Conservation (phyloP, 2,888 invertebrate species). For the Phasia obesa region DNA sequence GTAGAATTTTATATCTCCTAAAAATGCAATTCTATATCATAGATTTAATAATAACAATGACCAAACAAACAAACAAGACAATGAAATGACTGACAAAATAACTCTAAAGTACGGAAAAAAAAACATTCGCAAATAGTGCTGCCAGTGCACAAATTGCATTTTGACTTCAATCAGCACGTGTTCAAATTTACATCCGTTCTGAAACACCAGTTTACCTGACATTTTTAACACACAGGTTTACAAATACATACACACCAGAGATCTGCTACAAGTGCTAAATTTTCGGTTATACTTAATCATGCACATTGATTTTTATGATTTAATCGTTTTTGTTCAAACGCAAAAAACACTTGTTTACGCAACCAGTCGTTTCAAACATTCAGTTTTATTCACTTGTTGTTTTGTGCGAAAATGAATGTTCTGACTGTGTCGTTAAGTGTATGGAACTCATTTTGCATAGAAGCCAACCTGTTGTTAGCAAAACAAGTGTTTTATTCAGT, state of each 20-base stretch:
- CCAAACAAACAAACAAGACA: slow-evolving; percentile 25
- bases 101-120: slow-evolving; percentile 41
- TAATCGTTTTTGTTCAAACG: no score
- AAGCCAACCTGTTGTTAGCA: no score
- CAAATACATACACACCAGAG: neutral
- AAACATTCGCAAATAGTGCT: slow-evolving; percentile 52
- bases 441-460: no score
- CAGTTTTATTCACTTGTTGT: no score
- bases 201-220: slow-evolving; percentile 40
- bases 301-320: no score
- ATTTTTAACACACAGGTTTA: neutral
- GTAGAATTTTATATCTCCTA: slow-evolving; percentile 14
- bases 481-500: no score
- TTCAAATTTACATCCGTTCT: slow-evolving; percentile 57
- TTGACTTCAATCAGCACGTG: slow-evolving; percentile 53
- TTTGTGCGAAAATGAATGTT: no score
- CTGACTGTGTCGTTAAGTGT: no score
- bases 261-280: no score
- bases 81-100: slow-evolving; percentile 19
- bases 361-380: no score
- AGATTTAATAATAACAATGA: slow-evolving; percentile 17
- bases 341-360: no score
- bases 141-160: slow-evolving; percentile 51
- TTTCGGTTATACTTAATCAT: no score
- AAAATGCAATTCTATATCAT: slow-evolving; percentile 9